Conservation (phyloP, 2,113 vertebrate genomes). For the Tauraco erythrolophus region DNA sequence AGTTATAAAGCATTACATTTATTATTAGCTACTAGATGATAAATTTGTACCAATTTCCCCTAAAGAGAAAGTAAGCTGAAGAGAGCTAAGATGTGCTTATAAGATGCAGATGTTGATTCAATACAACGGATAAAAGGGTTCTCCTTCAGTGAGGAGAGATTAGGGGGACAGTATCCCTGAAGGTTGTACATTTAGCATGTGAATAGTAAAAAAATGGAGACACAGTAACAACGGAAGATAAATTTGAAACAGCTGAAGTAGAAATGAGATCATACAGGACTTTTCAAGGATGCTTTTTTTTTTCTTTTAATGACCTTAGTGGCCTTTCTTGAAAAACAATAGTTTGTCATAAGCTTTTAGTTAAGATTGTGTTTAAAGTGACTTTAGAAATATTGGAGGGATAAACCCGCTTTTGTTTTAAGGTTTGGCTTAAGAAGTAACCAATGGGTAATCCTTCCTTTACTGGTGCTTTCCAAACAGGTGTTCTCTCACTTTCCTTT, state of each 20-base stretch:
- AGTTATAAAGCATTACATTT: conserved; percentile 59
- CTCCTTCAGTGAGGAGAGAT: conserved; percentile 54
- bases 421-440: conserved; percentile 5
- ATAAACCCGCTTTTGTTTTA: conserved; percentile 17
- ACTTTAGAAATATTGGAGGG: background rate
- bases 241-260: conserved; percentile 64
- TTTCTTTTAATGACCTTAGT: background rate
- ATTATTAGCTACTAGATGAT: conserved; percentile 72
- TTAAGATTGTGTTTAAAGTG: conserved; percentile 32
- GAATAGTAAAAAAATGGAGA: conserved; percentile 28
- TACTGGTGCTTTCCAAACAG: background rate
- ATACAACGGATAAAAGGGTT: conserved; percentile 36
- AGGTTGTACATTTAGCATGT: conserved; percentile 29
- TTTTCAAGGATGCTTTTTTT: background rate
- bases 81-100: conserved; percentile 63
- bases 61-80: conserved; percentile 53
- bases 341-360: conserved; percentile 51
- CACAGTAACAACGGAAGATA: conserved; percentile 40
- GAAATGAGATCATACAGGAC: conserved; percentile 58
- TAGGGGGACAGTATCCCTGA: conserved; percentile 51
- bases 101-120: conserved; percentile 67
- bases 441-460: background rate
- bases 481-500: background rate
- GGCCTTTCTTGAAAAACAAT: conserved; percentile 19
- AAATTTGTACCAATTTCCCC: conserved; percentile 69